Evolutionary conservation across 2,888 invertebrate species (phyloP).

Genomic region (Pollenia amentaria): DNA sequence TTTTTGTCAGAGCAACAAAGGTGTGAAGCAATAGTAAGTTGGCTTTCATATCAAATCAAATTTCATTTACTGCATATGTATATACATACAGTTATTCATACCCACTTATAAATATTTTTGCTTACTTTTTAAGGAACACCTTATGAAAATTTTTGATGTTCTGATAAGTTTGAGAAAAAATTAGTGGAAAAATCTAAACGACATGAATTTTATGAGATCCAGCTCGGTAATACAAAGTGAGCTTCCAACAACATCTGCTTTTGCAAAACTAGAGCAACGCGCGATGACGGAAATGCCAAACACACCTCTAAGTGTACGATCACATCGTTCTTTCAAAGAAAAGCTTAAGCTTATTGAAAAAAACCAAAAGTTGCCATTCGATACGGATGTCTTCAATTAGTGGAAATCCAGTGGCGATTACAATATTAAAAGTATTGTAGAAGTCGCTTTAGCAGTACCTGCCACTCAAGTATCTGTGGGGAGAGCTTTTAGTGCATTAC

Average conservation of each 20-base stretch:
- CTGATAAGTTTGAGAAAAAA: background rate
- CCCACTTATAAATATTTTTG: no score
- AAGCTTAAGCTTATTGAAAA: no score
- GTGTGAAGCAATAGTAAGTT: background rate
- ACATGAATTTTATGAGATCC: background rate
- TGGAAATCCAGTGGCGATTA: no score
- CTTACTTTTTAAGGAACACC: background rate
- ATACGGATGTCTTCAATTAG: no score
- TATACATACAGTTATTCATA: no score
- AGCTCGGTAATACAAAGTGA: no score
- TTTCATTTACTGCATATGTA: background rate
- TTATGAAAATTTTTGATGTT: background rate
- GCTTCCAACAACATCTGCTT: no score
- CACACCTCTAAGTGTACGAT: background rate
- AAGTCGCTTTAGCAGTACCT: no score
- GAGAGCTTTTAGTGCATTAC: background rate
- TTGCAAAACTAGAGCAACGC: background rate
- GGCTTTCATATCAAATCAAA: background rate
- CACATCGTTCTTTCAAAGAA: background rate
- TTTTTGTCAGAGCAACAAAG: slow-evolving; percentile 4
- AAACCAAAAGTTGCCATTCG: no score
- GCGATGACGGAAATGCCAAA: background rate
- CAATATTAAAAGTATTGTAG: no score
- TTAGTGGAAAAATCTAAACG: background rate
- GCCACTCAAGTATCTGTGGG: slow-evolving; percentile 6